Evolutionary conservation across 2,113 vertebrate species (phyloP).

Genomic region (Amazona vittata): DNA sequence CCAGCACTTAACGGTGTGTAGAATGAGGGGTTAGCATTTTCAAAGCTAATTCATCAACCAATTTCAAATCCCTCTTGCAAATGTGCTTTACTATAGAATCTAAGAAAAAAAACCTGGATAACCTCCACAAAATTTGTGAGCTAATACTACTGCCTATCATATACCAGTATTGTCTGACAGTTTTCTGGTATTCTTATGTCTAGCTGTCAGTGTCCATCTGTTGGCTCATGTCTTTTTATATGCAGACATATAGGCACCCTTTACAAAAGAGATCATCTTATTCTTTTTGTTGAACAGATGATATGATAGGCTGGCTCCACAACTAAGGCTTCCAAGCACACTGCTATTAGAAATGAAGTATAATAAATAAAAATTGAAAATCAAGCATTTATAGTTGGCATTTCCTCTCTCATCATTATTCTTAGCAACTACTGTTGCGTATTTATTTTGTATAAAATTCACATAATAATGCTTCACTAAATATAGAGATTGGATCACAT

Average conservation of each 20-base stretch:
- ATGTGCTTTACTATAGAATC: not conserved
- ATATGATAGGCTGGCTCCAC: not conserved
- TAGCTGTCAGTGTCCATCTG: constrained; percentile 36
- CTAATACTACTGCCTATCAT: not conserved
- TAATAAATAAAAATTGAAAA: not conserved
- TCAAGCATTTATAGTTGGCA: not conserved
- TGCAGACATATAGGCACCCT: not conserved
- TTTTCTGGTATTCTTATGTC: not conserved
- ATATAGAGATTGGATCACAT: not conserved
- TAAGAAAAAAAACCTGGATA: not conserved
- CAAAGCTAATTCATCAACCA: not conserved
- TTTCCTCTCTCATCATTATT: not conserved
- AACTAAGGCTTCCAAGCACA: not conserved
- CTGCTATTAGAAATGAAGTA: not conserved
- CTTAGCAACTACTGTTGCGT: not conserved
- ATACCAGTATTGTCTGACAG: not conserved
- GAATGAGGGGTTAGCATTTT: not conserved
- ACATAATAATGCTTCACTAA: not conserved
- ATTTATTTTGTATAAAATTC: not conserved
- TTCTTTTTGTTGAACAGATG: not conserved
- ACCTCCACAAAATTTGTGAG: not conserved
- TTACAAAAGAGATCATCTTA: not conserved
- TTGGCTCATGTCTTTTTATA: not conserved
- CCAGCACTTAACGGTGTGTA: rapidly evolving
- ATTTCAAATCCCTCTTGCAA: not conserved